A percentile compares a stretch with the other conserved stretches of the same genome.
Conservation (phyloP, 2,113 vertebrate genomes). For the Cyanocitta stelleri region DNA sequence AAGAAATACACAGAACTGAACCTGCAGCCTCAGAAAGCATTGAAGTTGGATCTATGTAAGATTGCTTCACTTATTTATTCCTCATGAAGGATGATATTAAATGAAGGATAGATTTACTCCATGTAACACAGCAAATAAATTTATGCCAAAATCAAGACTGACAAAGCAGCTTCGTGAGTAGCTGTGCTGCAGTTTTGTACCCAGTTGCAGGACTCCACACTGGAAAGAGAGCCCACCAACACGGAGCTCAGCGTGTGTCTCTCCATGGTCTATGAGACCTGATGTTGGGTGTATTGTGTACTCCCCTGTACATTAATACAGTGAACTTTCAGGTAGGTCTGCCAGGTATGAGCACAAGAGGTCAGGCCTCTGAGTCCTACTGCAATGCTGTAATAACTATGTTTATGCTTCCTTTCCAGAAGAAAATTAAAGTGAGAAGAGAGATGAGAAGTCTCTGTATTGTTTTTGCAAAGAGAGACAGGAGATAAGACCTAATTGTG, state of each 20-base stretch:
- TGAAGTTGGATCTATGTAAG: neutral
- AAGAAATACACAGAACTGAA: neutral
- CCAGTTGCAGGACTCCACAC: too few relatives aligned
- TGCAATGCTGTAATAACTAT: neutral
- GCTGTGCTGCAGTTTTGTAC: neutral
- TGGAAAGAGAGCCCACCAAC: neutral
- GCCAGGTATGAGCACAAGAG: neutral
- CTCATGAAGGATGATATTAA: neutral
- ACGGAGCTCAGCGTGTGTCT: neutral
- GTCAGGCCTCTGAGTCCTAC: neutral
- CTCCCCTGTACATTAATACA: neutral
- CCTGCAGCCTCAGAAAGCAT: neutral
- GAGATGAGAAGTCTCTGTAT: neutral
- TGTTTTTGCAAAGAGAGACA: neutral
- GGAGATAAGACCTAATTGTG: neutral
- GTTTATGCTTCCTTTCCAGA: neutral
- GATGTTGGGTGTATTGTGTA: neutral
- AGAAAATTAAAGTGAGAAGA: neutral
- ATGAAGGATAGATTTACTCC: neutral
- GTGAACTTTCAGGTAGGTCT: neutral
- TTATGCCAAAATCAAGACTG: neutral
- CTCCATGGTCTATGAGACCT: neutral
- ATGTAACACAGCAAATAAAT: neutral
- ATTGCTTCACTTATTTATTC: neutral
- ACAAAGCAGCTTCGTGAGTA: neutral